Evolutionary conservation across 53 echinoderm and acorn worm species (phyloP).

Genomic region (Crossaster papposus): DNA sequence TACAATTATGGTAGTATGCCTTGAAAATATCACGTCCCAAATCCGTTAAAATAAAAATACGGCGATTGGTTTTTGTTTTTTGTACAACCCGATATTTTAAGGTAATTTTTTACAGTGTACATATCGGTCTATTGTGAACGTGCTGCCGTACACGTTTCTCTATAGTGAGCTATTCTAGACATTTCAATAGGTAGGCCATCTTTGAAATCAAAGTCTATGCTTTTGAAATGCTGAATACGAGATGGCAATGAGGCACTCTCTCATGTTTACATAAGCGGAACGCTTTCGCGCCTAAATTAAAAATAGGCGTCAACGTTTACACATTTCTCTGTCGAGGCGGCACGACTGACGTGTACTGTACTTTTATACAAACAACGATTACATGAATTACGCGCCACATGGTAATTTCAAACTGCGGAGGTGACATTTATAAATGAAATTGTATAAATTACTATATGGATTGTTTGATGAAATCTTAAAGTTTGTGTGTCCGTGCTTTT

Average conservation of each 20-base stretch:
- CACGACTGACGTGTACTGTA: background rate
- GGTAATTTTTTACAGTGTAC: no score
- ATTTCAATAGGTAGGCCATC: background rate
- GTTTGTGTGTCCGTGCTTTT: no score
- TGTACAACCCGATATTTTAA: no score
- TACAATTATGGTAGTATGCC: no score
- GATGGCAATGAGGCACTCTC: background rate
- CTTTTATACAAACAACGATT: background rate
- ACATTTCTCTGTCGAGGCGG: background rate
- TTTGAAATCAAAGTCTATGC: background rate
- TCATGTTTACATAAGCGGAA: background rate
- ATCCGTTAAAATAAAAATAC: no score
- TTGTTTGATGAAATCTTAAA: no score
- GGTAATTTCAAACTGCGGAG: background rate
- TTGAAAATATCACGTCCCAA: no score
- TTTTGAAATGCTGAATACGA: background rate
- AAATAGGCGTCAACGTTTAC: background rate
- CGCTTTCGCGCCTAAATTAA: conserved; percentile 4
- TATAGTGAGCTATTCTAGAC: background rate
- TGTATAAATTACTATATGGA: no score
- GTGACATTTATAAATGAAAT: background rate
- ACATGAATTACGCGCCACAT: background rate
- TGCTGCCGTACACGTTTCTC: no score
- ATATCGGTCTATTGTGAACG: no score
- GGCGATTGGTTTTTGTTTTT: no score